Percentiles rank a stretch among this genome's conserved stretches.
Evolutionary conservation across 2,888 invertebrate genomes (phyloP).

Genomic region (Barypeithes pellucidus): DNA sequence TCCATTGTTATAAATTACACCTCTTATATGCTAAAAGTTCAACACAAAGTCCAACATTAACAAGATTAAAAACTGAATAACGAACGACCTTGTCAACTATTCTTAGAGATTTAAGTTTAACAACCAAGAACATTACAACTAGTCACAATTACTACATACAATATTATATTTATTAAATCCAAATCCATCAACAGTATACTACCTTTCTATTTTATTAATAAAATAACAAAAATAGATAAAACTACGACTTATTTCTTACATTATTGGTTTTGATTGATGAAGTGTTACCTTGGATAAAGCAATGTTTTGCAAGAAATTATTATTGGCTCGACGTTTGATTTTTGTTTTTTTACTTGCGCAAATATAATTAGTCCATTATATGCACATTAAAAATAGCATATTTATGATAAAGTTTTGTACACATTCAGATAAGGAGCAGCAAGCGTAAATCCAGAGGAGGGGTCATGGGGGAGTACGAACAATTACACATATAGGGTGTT

Average conservation of each 20-base stretch:
- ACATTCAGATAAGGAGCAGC: no score
- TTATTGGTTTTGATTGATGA: conserved; percentile 24
- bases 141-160: not conserved
- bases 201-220: conserved; percentile 20
- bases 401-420: not conserved
- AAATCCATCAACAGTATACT: conserved; percentile 4
- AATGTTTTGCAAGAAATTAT: conserved; percentile 16
- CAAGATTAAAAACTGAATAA: conserved; percentile 10
- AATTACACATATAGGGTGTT: no score
- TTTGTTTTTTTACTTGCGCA: not conserved
- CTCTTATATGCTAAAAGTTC: not conserved
- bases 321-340: not conserved
- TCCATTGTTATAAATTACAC: conserved; percentile 3
- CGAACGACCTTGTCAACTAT: conserved; percentile 25
- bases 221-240: conserved; percentile 4
- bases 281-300: conserved; percentile 15
- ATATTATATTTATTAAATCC: conserved; percentile 2
- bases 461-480: no score
- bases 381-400: not conserved
- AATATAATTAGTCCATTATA: not conserved
- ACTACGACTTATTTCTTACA: not conserved
- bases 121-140: not conserved
- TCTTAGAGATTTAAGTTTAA: conserved; percentile 1
- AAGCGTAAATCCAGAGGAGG: no score
- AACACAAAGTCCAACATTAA: not conserved